These are phyloP conservation scores for Triplophysa dalaica DNA, from an alignment of 2,113 vertebrate species.

Conservation along the genomic window DNA sequence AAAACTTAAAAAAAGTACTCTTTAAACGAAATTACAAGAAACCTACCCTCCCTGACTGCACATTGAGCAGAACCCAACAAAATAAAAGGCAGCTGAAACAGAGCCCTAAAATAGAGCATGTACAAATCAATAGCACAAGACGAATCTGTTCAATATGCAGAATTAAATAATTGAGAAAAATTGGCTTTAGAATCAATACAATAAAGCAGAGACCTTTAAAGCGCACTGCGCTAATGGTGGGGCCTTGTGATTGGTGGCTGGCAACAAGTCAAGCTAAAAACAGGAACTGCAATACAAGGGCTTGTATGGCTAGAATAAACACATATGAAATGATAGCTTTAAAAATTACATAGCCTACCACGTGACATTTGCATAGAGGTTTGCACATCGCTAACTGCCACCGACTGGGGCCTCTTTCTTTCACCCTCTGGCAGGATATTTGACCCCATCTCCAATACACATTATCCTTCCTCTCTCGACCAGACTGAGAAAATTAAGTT, in stretches of 20 bases:
- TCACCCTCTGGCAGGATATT: conserved; percentile 58
- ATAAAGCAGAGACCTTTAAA: conserved; percentile 26
- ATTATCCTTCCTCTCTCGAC: conserved; percentile 55
- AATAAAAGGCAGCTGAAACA: not conserved
- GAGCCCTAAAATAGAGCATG: not conserved
- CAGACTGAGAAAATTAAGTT: conserved; percentile 59
- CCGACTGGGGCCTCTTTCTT: conserved; percentile 43
- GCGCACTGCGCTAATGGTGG: conserved; percentile 10
- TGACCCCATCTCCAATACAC: conserved; percentile 57
- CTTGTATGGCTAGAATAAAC: conserved; percentile 16
- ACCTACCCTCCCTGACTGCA: not conserved
- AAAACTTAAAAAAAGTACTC: not conserved
- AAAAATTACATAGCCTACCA: conserved; percentile 29
- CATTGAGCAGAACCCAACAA: not conserved
- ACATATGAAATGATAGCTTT: conserved; percentile 7
- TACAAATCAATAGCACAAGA: conserved; percentile 23
- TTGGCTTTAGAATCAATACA: conserved; percentile 37
- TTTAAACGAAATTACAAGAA: not conserved
- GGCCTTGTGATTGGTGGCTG: conserved; percentile 18
- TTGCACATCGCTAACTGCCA: conserved; percentile 51
- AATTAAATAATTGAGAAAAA: conserved; percentile 38
- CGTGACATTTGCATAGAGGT: conserved; percentile 53
- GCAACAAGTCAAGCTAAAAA: conserved; percentile 23
- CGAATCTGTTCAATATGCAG: not conserved
- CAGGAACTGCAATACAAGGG: conserved; percentile 17